Base-by-base conservation (phyloP, 2,888 invertebrate genomes). In the Lottia scabra region DNA sequence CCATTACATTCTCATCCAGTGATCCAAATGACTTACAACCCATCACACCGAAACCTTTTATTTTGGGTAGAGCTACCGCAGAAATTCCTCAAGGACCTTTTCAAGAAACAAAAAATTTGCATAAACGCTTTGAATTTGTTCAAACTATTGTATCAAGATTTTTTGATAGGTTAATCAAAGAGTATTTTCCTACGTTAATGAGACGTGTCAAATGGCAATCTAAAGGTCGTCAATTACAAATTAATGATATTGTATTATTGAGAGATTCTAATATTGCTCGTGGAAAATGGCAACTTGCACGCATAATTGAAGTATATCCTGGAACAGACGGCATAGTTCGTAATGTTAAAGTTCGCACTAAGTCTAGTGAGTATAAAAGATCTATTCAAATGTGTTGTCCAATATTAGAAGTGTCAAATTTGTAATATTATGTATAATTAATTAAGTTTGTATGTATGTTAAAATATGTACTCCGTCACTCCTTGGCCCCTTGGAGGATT, bases 11-110 rank as follows among this genome's bases (percentile, higher is more conserved):
- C 27, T 38, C 56, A 19, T 38, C 73, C 6, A 70, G 70, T 46
- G 66, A 73, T 62, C 70, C 73, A 13, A 64, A 66, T 65, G 70
- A 68, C 46, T 26, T 38, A 16, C 64, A 65, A 38, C 67, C 72
- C 10, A 13, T 73, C 10, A 74, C 74, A 19, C 72, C 72, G 13
- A 74, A 74, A n/a, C 74, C 73, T 1, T 44, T 1, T 13, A 68
- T 26, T 44, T 73, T 73, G 8, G 73, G 73, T 2, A 66, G 65
- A 38, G 67, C 68, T 19, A 26, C 62, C 13, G 44, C 38, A 16
- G 64, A 73, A 26, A 56, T 70, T 5, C 69, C 72, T 19, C 65
- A 68, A 13, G 69, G 56, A 27, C 45, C 65, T 12, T 66, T 70
- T 63, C 26, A 70, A 12, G 62, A 70, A 27, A 46, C 67, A 5